Conservation (phyloP, 2,888 invertebrate species). For the Nomada lathburiana region DNA sequence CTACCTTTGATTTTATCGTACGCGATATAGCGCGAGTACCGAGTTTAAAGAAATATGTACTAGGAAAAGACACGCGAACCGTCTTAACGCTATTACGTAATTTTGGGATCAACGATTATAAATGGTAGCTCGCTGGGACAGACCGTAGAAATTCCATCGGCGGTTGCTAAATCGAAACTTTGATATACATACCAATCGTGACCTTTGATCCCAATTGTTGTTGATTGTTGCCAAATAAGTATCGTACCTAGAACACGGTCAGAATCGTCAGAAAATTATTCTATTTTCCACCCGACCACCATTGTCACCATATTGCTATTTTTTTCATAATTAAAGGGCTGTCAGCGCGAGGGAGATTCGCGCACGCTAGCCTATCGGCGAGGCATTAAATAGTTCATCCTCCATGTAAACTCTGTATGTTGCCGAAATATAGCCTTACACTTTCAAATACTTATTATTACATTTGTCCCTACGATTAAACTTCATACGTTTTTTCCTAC, state of each 20-base stretch:
- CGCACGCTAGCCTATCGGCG: conserved; percentile 74
- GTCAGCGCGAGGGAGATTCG: conserved; percentile 55
- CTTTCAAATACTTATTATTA: conserved; percentile 56
- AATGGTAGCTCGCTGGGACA: conserved; percentile 34
- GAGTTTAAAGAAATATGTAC: conserved; percentile 1
- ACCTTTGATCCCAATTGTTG: conserved; percentile 80
- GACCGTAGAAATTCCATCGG: conserved; percentile 1
- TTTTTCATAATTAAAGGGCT: conserved; percentile 74
- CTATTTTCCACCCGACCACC: conserved; percentile 81
- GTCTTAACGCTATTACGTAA: conserved; percentile 50
- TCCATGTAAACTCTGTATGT: conserved; percentile 82
- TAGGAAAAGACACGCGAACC: conserved; percentile 15
- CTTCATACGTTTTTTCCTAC: too few species aligned
- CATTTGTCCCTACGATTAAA: too few species aligned
- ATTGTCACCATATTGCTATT: conserved; percentile 78
- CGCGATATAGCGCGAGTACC: conserved; percentile 5
- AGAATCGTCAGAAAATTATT: conserved; percentile 56
- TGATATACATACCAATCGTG: conserved; percentile 40
- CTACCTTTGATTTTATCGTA: conserved; percentile 3
- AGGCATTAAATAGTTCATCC: conserved; percentile 78
- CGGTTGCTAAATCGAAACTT: not conserved
- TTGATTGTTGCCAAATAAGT: conserved; percentile 84
- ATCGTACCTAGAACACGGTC: conserved; percentile 66
- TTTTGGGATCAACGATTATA: conserved; percentile 61
- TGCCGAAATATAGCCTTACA: conserved; percentile 79